These are phyloP conservation scores for Cryptomyrus ogoouensis DNA, from an alignment of 2,113 vertebrate species.

Conservation along the genomic window DNA sequence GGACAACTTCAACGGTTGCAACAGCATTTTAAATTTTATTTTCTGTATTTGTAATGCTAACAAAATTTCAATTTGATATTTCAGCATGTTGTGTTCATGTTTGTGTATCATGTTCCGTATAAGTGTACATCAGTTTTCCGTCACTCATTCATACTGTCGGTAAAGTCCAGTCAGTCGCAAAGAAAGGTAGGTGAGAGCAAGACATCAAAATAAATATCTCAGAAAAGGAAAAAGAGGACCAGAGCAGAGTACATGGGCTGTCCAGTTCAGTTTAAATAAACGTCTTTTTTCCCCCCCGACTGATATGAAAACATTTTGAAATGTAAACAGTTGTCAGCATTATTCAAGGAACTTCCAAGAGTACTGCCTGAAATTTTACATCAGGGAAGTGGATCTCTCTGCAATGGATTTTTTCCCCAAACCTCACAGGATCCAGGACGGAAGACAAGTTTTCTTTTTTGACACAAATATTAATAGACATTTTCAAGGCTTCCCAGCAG, in stretches of 20 bases:
- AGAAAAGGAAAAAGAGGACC: slow-evolving; percentile 51
- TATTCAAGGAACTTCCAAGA: slow-evolving; percentile 43
- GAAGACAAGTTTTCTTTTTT: slow-evolving; percentile 57
- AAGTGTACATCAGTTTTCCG: slow-evolving; percentile 53
- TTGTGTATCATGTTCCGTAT: slow-evolving; percentile 64
- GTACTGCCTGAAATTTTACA: slow-evolving; percentile 46
- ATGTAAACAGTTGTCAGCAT: slow-evolving; percentile 63
- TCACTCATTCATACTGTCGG: slow-evolving; percentile 74
- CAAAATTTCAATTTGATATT: slow-evolving; percentile 53
- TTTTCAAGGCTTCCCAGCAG: slow-evolving; percentile 67
- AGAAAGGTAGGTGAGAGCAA: slow-evolving; percentile 56
- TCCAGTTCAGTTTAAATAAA: slow-evolving; percentile 54
- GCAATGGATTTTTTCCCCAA: slow-evolving; percentile 24
- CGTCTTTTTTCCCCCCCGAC: slow-evolving; percentile 33
- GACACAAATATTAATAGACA: slow-evolving; percentile 37
- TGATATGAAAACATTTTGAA: slow-evolving; percentile 55
- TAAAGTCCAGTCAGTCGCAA: slow-evolving; percentile 73
- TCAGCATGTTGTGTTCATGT: slow-evolving; percentile 52
- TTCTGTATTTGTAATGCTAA: slow-evolving; percentile 59
- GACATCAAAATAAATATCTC: slow-evolving; percentile 58
- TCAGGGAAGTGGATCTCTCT: slow-evolving; percentile 38
- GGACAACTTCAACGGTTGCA: slow-evolving; percentile 46
- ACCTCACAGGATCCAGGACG: slow-evolving; percentile 63
- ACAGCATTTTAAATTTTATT: slow-evolving; percentile 53
- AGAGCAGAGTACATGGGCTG: slow-evolving; percentile 47